Evolutionary conservation across 2,113 vertebrate species (phyloP), one percentile per base, ranked within the genome.

Genomic region (Thermophis baileyi): DNA sequence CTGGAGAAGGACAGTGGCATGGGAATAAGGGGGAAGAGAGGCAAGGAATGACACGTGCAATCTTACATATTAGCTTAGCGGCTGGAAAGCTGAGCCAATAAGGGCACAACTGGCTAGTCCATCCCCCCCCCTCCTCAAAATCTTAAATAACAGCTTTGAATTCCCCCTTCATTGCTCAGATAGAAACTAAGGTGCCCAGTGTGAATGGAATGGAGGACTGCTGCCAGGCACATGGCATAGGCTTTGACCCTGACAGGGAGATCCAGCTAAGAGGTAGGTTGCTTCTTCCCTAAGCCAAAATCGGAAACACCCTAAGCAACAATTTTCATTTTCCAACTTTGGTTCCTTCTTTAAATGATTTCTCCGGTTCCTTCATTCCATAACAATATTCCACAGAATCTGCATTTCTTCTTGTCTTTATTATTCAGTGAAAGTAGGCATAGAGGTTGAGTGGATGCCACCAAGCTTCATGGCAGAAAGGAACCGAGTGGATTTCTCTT

Each of bases 181-280:
- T 95, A 92, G 54, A 96, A 92, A 25, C 53, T 96, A 94, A 91
- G 95, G 94, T 95, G 94, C 94, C 94, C 96, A 95, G 94, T 91
- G 85, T 25, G 95, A 96, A 47, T 95, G 95, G 96, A 95, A 50
- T 95, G 96, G 96, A 95, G 95, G 91, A 92, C 89, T 10, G 95
- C 95, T 93, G 95, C 6, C 95, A 94, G 96, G 95, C 27, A 91
- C 94, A 40, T 94, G 86, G 95, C 95, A 91, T 10, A 94, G 95
- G 87, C 94, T 55, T 94, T 69, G 95, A 94, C 16, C 93, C 89
- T 3, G 86, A 94, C 95, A 96, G 94, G 94, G 93, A 94, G 1
- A 94, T 93, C 18, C 97, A 95, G 96, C 96, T 94, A 92, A 95
- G 40, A 97, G 97, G 96, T 96, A 96, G 46, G 95, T 94, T 94